Conservation (phyloP, 2,888 invertebrate genomes). For the Pyrochroa serraticornis region DNA sequence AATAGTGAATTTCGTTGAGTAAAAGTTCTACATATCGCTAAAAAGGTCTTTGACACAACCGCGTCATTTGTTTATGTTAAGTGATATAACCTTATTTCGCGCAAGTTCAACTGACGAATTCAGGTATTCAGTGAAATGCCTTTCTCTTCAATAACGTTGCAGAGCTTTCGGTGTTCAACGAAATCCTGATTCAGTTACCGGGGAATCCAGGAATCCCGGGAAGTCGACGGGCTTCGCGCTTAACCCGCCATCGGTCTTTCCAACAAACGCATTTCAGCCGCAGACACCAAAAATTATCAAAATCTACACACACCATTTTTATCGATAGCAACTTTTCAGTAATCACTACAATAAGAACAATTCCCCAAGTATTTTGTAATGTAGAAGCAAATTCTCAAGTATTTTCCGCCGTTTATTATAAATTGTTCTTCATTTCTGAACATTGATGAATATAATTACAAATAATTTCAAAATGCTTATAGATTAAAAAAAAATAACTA, state of each 20-base stretch:
- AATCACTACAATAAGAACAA: no score
- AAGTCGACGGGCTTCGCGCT: neutral
- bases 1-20: constrained; percentile 15
- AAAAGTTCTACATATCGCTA: constrained; percentile 36
- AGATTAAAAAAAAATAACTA: no score
- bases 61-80: constrained; percentile 40
- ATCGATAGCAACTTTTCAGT: no score
- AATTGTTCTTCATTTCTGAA: no score
- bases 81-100: constrained; percentile 42
- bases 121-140: constrained; percentile 41
- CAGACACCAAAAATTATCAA: neutral
- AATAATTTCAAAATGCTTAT: no score
- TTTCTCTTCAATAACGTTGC: constrained; percentile 37
- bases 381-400: no score
- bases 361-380: no score
- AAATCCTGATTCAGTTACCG: constrained; percentile 4
- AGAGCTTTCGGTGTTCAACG: neutral
- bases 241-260: neutral
- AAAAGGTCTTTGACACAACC: constrained; percentile 40
- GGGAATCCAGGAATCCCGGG: neutral
- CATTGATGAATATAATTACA: no score
- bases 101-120: constrained; percentile 35
- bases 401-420: no score
- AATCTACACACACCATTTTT: neutral
- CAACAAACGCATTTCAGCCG: neutral